Percentiles rank a stretch among this genome's conserved stretches.
Conservation (phyloP, 1,140 invertebrate genomes). For the Drosophila subobscura region DNA sequence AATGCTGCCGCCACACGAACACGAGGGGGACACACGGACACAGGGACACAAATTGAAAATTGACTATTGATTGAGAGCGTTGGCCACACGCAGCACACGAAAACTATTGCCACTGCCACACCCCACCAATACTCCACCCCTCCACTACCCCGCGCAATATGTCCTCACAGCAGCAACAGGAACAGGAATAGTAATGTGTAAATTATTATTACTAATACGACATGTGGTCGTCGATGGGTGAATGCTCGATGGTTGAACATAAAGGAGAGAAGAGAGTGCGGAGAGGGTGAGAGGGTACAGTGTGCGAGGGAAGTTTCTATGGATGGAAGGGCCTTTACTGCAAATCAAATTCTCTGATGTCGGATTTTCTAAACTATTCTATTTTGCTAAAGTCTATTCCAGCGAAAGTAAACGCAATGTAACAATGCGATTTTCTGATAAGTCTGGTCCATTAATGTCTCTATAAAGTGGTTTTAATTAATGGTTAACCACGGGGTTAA, state of each 20-base stretch:
- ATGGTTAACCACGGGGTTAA: not conserved
- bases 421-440: too few relatives aligned
- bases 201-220: slow-evolving; percentile 72
- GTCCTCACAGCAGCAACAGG: slow-evolving; percentile 18
- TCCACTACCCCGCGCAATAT: too few relatives aligned
- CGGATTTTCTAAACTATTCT: too few relatives aligned
- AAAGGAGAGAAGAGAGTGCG: slow-evolving; percentile 5
- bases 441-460: too few relatives aligned
- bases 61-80: slow-evolving; percentile 70
- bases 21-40: slow-evolving; percentile 7
- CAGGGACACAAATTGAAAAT: slow-evolving; percentile 61
- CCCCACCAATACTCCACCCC: too few relatives aligned
- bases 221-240: slow-evolving; percentile 26
- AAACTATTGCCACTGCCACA: too few relatives aligned
- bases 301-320: slow-evolving; percentile 1
- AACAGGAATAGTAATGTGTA: slow-evolving; percentile 39
- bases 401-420: too few relatives aligned
- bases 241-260: slow-evolving; percentile 5
- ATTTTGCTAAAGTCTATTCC: too few relatives aligned
- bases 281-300: not conserved
- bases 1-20: slow-evolving; percentile 13
- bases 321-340: not conserved
- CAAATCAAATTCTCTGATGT: too few relatives aligned
- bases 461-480: not conserved
- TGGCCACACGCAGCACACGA: not conserved